phyloP scores from a whole-genome alignment of 2,113 vertebrate species.

The Pheucticus melanocephalus region DNA sequence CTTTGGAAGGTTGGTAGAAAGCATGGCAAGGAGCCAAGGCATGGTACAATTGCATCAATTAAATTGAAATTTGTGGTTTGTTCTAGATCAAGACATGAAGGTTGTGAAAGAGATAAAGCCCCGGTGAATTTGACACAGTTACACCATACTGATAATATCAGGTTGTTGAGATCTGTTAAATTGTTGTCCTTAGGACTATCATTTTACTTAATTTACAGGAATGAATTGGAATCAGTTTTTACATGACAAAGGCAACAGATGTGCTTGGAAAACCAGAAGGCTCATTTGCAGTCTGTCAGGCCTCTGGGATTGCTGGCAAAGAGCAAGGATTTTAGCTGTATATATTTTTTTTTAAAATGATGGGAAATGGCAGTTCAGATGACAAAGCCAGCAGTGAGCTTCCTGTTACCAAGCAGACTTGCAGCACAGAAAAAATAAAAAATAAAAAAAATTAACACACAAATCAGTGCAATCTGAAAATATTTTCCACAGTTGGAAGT shows the following conservation, averaged over 20 bases:
- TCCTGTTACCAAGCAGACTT: neutral
- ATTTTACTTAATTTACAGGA: constrained; percentile 12
- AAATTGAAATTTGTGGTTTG: neutral
- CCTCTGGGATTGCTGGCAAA: neutral
- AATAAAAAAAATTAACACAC: neutral
- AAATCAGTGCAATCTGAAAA: neutral
- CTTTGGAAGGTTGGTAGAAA: neutral
- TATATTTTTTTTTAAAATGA: neutral
- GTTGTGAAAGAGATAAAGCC: neutral
- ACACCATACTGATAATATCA: neutral
- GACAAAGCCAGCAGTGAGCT: neutral
- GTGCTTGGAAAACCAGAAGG: neutral
- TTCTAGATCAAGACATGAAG: neutral
- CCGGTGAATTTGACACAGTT: neutral
- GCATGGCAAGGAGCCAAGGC: neutral
- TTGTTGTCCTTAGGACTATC: neutral
- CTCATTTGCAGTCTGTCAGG: neutral
- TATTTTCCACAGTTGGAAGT: neutral
- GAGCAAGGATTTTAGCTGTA: neutral
- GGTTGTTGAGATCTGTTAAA: neutral
- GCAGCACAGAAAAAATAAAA: neutral
- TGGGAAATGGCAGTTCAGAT: neutral
- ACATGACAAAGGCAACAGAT: constrained; percentile 5
- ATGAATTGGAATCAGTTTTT: neutral
- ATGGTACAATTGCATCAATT: neutral